A percentile compares a stretch with the other conserved stretches of the same genome.
phyloP scores from a whole-genome alignment of 2,888 invertebrate genomes.

The Mesochorus sp. region DNA sequence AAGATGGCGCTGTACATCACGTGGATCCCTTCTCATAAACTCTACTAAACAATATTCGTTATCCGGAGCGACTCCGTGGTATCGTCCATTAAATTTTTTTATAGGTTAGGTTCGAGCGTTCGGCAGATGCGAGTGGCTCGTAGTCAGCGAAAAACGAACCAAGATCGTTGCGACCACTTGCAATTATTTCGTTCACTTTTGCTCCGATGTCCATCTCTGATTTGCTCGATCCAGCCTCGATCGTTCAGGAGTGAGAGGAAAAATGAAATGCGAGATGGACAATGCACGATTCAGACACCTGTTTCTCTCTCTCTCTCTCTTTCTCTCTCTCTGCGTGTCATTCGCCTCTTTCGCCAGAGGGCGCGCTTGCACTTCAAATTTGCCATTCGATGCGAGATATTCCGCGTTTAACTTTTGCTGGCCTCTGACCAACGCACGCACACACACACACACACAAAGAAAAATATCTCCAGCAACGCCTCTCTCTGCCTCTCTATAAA shows the following conservation, averaged over 20 bases:
- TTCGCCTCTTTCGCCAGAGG: slow-evolving; percentile 23
- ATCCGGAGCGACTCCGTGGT: background rate
- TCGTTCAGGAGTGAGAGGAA: slow-evolving; percentile 22
- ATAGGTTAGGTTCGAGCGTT: slow-evolving; percentile 5
- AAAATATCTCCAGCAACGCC: slow-evolving; percentile 53
- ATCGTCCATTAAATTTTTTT: slow-evolving; percentile 1
- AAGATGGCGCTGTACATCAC: background rate
- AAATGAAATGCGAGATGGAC: slow-evolving; percentile 33
- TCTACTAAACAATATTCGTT: background rate
- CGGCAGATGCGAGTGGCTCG: background rate
- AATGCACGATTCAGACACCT: slow-evolving; percentile 51
- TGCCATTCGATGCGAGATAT: slow-evolving; percentile 48
- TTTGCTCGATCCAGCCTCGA: slow-evolving; percentile 23
- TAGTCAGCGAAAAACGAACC: slow-evolving; percentile 18
- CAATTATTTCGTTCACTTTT: slow-evolving; percentile 22
- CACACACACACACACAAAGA: no score
- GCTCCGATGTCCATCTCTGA: slow-evolving; percentile 8
- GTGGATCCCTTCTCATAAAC: slow-evolving; percentile 7
- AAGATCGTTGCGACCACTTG: slow-evolving; percentile 3
- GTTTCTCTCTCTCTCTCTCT: slow-evolving; percentile 53
- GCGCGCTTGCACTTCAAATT: slow-evolving; percentile 13
- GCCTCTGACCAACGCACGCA: slow-evolving; percentile 12
- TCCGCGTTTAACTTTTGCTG: slow-evolving; percentile 13
- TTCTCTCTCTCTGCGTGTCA: slow-evolving; percentile 49
- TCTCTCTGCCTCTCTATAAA: slow-evolving; percentile 48